A percentile compares a stretch with the other conserved stretches of the same genome.
Evolutionary conservation across 2,797 vertebrate species (phyloP).

Genomic region (Dendrocincla tyrannina): DNA sequence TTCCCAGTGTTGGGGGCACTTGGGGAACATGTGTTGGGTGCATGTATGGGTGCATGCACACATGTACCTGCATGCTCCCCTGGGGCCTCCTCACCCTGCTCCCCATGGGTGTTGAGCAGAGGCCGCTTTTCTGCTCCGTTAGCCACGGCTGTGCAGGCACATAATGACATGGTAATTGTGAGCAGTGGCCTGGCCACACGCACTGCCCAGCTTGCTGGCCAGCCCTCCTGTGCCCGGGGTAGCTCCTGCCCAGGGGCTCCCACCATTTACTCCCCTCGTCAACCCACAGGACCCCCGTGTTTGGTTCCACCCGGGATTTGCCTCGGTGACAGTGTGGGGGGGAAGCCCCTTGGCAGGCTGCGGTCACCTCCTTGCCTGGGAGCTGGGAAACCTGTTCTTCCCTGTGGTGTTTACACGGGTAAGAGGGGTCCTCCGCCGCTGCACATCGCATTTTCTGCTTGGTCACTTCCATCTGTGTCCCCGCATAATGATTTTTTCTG

Average conservation of each 20-base stretch:
- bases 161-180: slow-evolving; percentile 64
- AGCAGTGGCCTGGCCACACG: not conserved
- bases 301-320: rapidly evolving
- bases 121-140: slow-evolving; percentile 61
- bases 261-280: not conserved
- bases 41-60: not conserved
- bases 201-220: not conserved
- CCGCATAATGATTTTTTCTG: slow-evolving; percentile 87
- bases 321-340: rapidly evolving
- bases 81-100: not conserved
- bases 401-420: slow-evolving; percentile 65
- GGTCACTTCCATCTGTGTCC: slow-evolving; percentile 85
- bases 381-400: slow-evolving; percentile 45
- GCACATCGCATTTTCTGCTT: slow-evolving; percentile 79
- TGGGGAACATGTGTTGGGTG: rapidly evolving
- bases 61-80: not conserved
- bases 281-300: rapidly evolving
- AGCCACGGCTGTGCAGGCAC: slow-evolving; percentile 47
- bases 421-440: slow-evolving; percentile 62
- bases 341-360: not conserved
- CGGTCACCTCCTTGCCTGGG: not conserved
- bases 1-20: not conserved
- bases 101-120: not conserved
- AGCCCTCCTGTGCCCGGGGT: not conserved
- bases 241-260: not conserved